Conservation (phyloP, 1,140 invertebrate species). For the Anagrus nilaparvatae region DNA sequence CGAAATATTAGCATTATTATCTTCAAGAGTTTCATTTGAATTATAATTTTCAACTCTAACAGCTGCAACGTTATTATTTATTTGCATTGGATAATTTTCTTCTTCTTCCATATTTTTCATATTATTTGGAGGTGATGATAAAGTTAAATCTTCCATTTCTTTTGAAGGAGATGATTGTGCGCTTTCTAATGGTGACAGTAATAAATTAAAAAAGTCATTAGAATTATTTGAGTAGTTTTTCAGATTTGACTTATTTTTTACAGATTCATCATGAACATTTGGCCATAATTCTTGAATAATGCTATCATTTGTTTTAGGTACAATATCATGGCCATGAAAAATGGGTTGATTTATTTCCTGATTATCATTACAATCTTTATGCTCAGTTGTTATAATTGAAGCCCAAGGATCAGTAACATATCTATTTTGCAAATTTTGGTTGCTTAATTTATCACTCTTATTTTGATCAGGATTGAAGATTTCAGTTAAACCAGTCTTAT, state of each 20-base stretch:
- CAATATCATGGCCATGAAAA: too few relatives aligned
- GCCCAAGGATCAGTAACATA: too few relatives aligned
- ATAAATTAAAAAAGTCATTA: conserved; percentile 40
- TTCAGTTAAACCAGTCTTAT: too few relatives aligned
- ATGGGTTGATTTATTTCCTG: too few relatives aligned
- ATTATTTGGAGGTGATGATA: conserved; percentile 33
- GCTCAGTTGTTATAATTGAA: too few relatives aligned
- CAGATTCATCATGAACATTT: conserved; percentile 6
- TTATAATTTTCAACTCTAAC: conserved; percentile 10
- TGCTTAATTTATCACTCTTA: too few relatives aligned
- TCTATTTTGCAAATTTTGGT: too few relatives aligned
- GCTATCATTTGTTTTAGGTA: too few relatives aligned
- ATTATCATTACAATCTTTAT: too few relatives aligned
- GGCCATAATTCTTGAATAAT: too few relatives aligned
- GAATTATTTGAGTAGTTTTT: conserved; percentile 23
- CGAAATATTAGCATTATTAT: conserved; percentile 15
- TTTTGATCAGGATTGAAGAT: too few relatives aligned
- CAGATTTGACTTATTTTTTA: conserved; percentile 3
- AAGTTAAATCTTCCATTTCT: conserved; percentile 42
- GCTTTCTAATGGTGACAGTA: conserved; percentile 36
- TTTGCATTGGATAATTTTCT: conserved; percentile 15
- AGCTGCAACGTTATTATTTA: conserved; percentile 15
- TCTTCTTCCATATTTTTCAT: conserved; percentile 17
- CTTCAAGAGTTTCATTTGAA: conserved; percentile 15
- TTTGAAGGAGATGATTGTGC: conserved; percentile 32